phyloP scores from a whole-genome alignment of 2,888 invertebrate species.

The Agrilus biguttatus region DNA sequence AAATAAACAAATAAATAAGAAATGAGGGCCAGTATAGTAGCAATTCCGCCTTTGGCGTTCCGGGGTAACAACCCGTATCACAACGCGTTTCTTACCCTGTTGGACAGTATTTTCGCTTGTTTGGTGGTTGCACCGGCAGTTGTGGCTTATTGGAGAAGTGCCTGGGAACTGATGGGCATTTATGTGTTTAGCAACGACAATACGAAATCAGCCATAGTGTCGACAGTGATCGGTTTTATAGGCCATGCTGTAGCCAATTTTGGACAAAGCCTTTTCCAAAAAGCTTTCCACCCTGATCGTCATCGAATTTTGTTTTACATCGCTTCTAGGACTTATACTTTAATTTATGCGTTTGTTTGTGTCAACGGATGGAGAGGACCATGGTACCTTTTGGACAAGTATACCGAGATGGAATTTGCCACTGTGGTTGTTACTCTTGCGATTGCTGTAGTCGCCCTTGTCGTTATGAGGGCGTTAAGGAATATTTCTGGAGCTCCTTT shows the following conservation, averaged over 20 bases:
- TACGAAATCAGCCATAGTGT: slow-evolving; percentile 48
- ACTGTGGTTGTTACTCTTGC: slow-evolving; percentile 49
- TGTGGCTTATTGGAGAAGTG: slow-evolving; percentile 76
- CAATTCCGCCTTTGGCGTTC: slow-evolving; percentile 43
- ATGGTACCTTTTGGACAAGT: slow-evolving; percentile 63
- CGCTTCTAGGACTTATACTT: slow-evolving; percentile 59
- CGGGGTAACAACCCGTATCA: slow-evolving; percentile 36
- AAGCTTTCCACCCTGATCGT: slow-evolving; percentile 49
- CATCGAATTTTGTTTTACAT: slow-evolving; percentile 54
- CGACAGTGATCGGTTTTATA: slow-evolving; percentile 53
- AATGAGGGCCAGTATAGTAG: slow-evolving; percentile 55
- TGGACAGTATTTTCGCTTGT: slow-evolving; percentile 60
- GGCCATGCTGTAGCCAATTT: slow-evolving; percentile 57
- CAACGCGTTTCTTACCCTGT: slow-evolving; percentile 44
- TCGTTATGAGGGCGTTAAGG: slow-evolving; percentile 53
- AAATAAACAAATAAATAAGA: too few species aligned
- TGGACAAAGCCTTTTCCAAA: slow-evolving; percentile 46
- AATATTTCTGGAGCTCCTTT: slow-evolving; percentile 77
- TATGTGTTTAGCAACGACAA: slow-evolving; percentile 50
- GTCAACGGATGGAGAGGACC: slow-evolving; percentile 81
- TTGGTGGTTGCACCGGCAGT: slow-evolving; percentile 65
- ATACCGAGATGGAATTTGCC: slow-evolving; percentile 44
- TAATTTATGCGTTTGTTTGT: slow-evolving; percentile 61
- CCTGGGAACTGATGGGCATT: slow-evolving; percentile 65
- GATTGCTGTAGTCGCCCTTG: slow-evolving; percentile 52